Base-by-base conservation (phyloP, 2,113 vertebrate species). In the Anser brachyrhynchus region DNA sequence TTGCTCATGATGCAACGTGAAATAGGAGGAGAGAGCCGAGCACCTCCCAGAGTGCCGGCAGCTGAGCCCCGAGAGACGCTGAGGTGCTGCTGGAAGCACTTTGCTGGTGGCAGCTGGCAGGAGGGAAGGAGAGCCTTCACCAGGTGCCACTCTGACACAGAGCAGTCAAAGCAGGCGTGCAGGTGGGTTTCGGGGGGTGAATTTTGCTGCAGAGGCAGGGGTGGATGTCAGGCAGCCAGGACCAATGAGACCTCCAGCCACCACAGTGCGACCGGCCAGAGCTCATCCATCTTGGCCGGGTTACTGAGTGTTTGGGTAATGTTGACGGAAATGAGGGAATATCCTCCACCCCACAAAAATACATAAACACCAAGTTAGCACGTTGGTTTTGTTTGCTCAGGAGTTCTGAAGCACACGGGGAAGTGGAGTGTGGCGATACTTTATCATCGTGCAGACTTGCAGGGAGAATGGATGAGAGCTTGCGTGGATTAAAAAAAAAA, bases 401-500 rank as follows among this genome's bases (percentile, higher is more conserved):
- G 76, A 59, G 49, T 39, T 67, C 19, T 8, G 54, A 61, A 92
- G 55, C 0, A 5, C 14, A 41, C 0, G 12, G 61, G 39, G 13
- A 84, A 44, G 41, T 18, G 20, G n/a, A 44, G 19, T 3, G 8
- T 43, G 55, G 7, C 35, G n/a, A 25, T 57, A 46, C n/a, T 35
- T 90, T 5, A n/a, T 52, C 9, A 2, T 28, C 54, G 49, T 0
- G 3, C 62, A 9, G 29, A 0, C 72, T 82, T 85, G 9, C 29
- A 64, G 39, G 37, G 39, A 80, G 58, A 44, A 31, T 59, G 80
- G 59, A 46, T 22, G n/a, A 71, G 73, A 73, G 26, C 33, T 65
- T 70, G 11, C 3, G 1, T 23, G 22, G 76, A n/a, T 75, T 35
- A n/a, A 59, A 57, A 52, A 65, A 16, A 37, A 41, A 64, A 52